Evolutionary conservation across 2,113 vertebrate species (phyloP), one percentile per base, ranked within the genome.

Genomic region (Semicossyphus pulcher): DNA sequence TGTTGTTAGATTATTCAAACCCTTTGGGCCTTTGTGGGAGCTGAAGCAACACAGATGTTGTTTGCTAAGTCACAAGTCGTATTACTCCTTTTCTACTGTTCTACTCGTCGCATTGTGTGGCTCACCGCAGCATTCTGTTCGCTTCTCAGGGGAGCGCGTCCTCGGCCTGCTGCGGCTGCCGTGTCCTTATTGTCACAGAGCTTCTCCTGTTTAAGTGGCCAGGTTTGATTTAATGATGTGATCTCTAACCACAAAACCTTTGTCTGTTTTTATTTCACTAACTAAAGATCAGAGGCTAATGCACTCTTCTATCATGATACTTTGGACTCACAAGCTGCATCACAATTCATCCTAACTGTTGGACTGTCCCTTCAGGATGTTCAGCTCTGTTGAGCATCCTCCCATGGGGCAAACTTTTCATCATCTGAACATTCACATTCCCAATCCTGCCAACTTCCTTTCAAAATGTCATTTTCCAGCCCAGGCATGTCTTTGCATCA

Each of bases 381-480:
- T 81, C 32, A 23, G 60, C 67, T 74, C 14, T 62, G 74, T 52
- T 70, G 32, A 71, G 60, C 26, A 51, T 54, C 21, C 54, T 85
- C 74, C 78, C 66, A 26, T 4, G 58, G 59, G 84, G 29, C 73
- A 68, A 71, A 76, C 62, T 85, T 84, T 90, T 80, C 77, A 81
- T 84, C 70, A 85, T 86, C 41, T 65, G 73, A 67, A 78, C 59
- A 80, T 86, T 82, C 72, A 59, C 64, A 68, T 54, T 20, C 47
- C 28, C 32, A 9, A 21, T 77, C 47, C 56, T 85, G 77, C 84
- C 89, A 83, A 79, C 59, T 79, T 86, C 78, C 76, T 78, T 71
- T 84, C 62, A 86, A 73, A 86, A 85, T 84, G 86, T 87, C 73
- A 63, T 81, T 80, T 81, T 81, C 61, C 41, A 73, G 72, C 65